phyloP scores from a whole-genome alignment of 2,113 vertebrate species.

The Grammomys dolichurus region DNA sequence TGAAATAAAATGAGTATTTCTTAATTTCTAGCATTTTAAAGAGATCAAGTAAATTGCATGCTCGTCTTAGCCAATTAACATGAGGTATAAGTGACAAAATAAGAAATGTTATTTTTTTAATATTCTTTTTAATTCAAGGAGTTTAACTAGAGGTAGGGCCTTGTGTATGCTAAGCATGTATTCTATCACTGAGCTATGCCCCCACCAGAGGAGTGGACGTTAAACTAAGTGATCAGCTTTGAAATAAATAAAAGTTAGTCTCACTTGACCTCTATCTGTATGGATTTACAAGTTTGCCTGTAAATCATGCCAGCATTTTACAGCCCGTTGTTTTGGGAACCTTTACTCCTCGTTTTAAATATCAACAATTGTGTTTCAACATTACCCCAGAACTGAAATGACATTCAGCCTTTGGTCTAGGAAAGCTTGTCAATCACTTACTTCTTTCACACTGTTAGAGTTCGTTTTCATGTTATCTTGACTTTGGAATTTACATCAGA shows the following conservation, averaged over 20 bases:
- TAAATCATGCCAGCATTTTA: conserved; percentile 71
- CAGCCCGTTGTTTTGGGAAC: conserved; percentile 59
- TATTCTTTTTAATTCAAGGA: background rate
- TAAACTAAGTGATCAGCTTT: conserved; percentile 66
- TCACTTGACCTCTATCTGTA: conserved; percentile 67
- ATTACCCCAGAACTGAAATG: conserved; percentile 56
- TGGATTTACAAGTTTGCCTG: conserved; percentile 62
- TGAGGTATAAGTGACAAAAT: conserved; percentile 12
- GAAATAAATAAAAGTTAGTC: conserved; percentile 68
- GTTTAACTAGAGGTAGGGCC: background rate
- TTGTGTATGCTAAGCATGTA: background rate
- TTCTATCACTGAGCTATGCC: background rate
- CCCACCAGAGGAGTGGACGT: background rate
- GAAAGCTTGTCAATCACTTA: conserved; percentile 67
- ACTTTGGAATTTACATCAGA: conserved; percentile 67
- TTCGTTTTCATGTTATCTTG: conserved; percentile 71
- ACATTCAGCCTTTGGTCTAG: conserved; percentile 59
- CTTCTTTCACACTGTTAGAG: conserved; percentile 38
- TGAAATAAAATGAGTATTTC: conserved; percentile 34
- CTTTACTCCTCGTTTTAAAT: conserved; percentile 74
- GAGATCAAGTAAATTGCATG: background rate
- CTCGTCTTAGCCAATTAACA: conserved; percentile 13
- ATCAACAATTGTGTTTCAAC: conserved; percentile 68
- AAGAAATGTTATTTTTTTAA: background rate
- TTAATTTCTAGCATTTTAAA: conserved; percentile 49